Conservation (phyloP, 2,113 vertebrate species). For the Pagrus major region DNA sequence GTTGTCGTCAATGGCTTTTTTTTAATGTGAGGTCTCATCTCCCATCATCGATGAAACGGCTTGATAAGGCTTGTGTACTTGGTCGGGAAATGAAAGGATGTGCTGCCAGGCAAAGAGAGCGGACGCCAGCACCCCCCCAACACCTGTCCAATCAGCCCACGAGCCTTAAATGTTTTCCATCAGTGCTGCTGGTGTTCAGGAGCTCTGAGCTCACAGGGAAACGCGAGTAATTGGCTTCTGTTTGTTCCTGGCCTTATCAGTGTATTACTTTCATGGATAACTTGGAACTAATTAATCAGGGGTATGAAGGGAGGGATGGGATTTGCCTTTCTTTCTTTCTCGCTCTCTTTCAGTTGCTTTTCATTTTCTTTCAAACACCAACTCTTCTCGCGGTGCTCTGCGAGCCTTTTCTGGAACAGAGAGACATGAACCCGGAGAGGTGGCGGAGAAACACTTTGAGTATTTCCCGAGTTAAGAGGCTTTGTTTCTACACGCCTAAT, state of each 20-base stretch:
- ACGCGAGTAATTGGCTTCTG: constrained; percentile 76
- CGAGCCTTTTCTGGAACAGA: constrained; percentile 38
- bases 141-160: constrained; percentile 71
- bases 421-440: constrained; percentile 40
- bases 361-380: constrained; percentile 49
- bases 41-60: constrained; percentile 47
- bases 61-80: constrained; percentile 48
- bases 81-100: constrained; percentile 55
- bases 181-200: constrained; percentile 54
- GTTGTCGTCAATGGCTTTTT: constrained; percentile 46
- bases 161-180: constrained; percentile 65
- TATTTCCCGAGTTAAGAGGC: constrained; percentile 40
- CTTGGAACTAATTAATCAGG: constrained; percentile 82
- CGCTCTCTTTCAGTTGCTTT: constrained; percentile 37
- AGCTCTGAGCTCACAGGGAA: constrained; percentile 63
- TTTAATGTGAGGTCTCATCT: constrained; percentile 48
- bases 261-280: constrained; percentile 82
- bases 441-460: constrained; percentile 33
- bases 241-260: constrained; percentile 80
- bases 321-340: constrained; percentile 58
- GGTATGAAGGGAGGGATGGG: constrained; percentile 41
- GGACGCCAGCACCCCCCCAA: constrained; percentile 40
- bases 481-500: constrained; percentile 58
- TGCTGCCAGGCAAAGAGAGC: constrained; percentile 45
- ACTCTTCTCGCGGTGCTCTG: constrained; percentile 5